phyloP scores from a whole-genome alignment of 2,113 vertebrate species.

The Polypterus senegalus region DNA sequence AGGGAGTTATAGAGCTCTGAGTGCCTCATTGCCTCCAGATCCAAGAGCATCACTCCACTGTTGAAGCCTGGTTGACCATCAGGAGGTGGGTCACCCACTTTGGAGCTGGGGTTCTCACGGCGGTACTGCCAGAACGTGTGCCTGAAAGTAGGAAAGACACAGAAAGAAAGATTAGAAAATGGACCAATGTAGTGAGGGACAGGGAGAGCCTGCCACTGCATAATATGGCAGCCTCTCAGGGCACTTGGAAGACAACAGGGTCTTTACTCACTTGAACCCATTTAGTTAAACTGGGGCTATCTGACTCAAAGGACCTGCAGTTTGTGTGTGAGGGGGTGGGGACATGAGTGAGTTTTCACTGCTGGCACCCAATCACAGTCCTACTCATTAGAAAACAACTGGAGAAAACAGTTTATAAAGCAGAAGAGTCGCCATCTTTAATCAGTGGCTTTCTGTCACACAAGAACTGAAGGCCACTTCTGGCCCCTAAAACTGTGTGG shows the following conservation, averaged over 20 bases:
- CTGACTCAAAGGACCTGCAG: too few relatives aligned
- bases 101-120: constrained; percentile 74
- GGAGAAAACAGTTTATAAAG: too few relatives aligned
- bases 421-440: too few relatives aligned
- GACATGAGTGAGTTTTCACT: too few relatives aligned
- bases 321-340: too few relatives aligned
- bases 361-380: too few relatives aligned
- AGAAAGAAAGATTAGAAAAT: constrained; percentile 1
- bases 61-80: constrained; percentile 87
- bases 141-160: constrained; percentile 39
- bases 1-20: constrained; percentile 75
- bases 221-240: constrained; percentile 14
- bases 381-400: too few relatives aligned
- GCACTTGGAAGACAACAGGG: constrained; percentile 14
- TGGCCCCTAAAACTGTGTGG: too few relatives aligned
- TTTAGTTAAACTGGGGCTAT: too few relatives aligned
- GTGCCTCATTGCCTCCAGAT: constrained; percentile 75
- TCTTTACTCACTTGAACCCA: too few relatives aligned
- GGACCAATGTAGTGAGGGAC: constrained; percentile 25
- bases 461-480: too few relatives aligned
- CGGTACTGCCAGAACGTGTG: constrained; percentile 97
- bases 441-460: too few relatives aligned
- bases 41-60: constrained; percentile 84
- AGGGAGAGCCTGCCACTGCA: constrained; percentile 15
- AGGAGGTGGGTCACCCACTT: constrained; percentile 75